phyloP scores from a whole-genome alignment of 2,113 vertebrate genomes.

The Poeciliopsis turrubarensis region DNA sequence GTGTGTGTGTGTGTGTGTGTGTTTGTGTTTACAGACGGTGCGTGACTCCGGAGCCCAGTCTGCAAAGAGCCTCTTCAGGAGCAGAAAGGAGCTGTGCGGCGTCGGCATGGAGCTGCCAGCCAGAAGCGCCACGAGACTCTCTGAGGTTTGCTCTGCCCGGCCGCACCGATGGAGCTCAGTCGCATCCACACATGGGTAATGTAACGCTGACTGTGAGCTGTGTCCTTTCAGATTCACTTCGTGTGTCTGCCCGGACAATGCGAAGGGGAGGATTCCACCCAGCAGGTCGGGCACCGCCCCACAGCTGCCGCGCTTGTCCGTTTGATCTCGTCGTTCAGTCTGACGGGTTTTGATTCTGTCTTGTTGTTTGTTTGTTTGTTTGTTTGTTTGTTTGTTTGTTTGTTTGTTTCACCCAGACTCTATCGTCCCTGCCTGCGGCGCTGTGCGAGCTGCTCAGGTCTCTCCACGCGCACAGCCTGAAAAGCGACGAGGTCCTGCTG shows the following conservation, averaged over 20 bases:
- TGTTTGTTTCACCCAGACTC: conserved; percentile 54
- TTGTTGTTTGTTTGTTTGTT: neutral
- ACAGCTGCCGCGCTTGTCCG: neutral
- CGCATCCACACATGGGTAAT: neutral
- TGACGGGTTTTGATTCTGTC: neutral
- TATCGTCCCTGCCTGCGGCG: conserved; percentile 84
- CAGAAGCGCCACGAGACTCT: conserved; percentile 76
- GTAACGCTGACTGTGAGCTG: conserved; percentile 14
- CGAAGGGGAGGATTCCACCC: conserved; percentile 81
- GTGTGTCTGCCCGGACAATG: conserved; percentile 83
- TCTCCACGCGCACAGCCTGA: conserved; percentile 85
- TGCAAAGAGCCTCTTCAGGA: conserved; percentile 88
- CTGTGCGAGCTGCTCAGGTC: conserved; percentile 89
- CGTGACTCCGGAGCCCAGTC: conserved; percentile 84
- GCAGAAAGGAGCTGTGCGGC: conserved; percentile 88
- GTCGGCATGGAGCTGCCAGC: conserved; percentile 80
- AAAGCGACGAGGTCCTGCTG: conserved; percentile 91
- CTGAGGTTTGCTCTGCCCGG: conserved; percentile 84
- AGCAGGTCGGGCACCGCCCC: conserved; percentile 79
- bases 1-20: neutral
- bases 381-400: neutral
- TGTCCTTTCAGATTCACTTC: conserved; percentile 86
- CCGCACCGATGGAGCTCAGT: neutral
- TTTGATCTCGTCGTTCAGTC: neutral
- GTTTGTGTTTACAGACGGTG: conserved; percentile 80